Base-by-base conservation (phyloP, 2,888 invertebrate species). In the Chrysina gloriosa region DNA sequence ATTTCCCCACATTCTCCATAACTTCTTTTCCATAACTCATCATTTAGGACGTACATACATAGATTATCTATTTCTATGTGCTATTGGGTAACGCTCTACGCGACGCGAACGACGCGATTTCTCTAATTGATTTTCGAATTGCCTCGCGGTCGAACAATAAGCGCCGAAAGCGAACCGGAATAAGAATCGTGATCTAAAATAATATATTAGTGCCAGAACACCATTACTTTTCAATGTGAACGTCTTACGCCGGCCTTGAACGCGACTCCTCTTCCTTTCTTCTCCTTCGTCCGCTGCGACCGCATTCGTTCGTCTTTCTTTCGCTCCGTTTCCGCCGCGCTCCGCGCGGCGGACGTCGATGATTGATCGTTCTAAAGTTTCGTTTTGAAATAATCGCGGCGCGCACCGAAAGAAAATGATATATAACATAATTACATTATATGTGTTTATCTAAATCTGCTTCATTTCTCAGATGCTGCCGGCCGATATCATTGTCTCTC, bases 311-410 rank as follows among this genome's bases (percentile, higher is more conserved):
- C 31, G 1, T 47, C 23, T 47, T 47, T 19, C 19, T 47, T 47
- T 16, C 47, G n/a, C n/a, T 47, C 47, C 47, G 9, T 47, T 47
- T 47, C 21, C 16, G n/a, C n/a, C 64, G 70, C 63, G 69, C 69
- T 5, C n/a, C 42, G 11, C 2, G 9, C 16, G 29, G 7, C 71
- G 70, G 11, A 39, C 16, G 29, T 27, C 36, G 25, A 58, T 79
- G 80, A 81, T 81, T 81, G 78, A 81, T 81, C 78, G 73, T 74
- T 73, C 69, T 75, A 70, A 73, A 72, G 75, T 74, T 77, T 77
- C 75, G 74, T 76, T 77, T 76, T 77, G 79, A 80, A 79, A 78
- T 81, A 80, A 81, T 81, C 79, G 77, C 76, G 76, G 77, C 77
- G 77, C 34, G 76, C 77, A 80, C 77, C 77, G 77, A 79, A 79